Evolutionary conservation across 2,113 vertebrate genomes (phyloP).

Genomic region (Centropus bengalensis): DNA sequence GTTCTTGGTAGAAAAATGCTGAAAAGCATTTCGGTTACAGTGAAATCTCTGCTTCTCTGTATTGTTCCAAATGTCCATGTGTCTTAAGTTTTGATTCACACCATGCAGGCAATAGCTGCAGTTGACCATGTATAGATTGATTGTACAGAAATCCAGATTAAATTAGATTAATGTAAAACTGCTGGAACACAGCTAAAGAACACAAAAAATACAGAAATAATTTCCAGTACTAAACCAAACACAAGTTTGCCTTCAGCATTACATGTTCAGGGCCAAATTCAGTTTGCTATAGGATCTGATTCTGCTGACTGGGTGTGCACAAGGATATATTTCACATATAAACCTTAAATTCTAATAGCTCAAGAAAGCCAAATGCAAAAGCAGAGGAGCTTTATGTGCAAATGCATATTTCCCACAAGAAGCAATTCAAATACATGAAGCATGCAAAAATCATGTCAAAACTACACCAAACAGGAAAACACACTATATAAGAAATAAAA

Average conservation of each 20-base stretch:
- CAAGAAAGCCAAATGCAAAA: neutral
- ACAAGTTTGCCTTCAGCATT: neutral
- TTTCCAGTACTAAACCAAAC: neutral
- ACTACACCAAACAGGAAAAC: neutral
- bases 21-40: neutral
- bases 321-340: neutral
- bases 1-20: neutral
- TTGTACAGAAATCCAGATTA: neutral
- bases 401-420: neutral
- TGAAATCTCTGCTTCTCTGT: neutral
- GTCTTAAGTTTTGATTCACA: neutral
- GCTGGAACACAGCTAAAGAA: neutral
- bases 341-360: neutral
- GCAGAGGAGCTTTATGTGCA: neutral
- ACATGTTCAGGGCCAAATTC: neutral
- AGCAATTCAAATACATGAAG: neutral
- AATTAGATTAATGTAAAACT: neutral
- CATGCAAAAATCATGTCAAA: conserved; percentile 1
- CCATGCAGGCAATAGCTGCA: neutral
- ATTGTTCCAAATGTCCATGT: neutral
- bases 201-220: neutral
- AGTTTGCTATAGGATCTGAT: neutral
- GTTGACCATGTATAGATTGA: conserved; percentile 4
- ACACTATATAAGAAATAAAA: conserved; percentile 11
- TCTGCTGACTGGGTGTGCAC: neutral